Conservation (phyloP, 2,888 invertebrate species). For the Eustalomyia histrio region DNA sequence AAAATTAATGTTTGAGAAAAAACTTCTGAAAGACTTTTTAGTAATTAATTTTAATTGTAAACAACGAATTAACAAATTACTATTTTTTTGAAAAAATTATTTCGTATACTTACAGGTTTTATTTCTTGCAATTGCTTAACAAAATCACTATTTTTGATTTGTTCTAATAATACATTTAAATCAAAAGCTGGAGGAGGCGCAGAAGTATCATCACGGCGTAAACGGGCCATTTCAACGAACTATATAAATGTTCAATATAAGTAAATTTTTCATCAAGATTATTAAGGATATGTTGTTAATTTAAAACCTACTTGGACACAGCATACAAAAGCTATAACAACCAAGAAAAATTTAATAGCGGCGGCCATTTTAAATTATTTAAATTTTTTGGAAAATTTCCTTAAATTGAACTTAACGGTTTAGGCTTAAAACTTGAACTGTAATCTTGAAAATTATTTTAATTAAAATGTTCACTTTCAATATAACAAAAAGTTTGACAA, state of each 20-base stretch:
- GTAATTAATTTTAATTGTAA: too few relatives aligned
- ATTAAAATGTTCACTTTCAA: background rate
- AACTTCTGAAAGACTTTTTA: too few relatives aligned
- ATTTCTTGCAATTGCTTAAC: too few relatives aligned
- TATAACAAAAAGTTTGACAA: too few relatives aligned
- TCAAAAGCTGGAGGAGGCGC: background rate
- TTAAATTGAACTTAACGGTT: constrained; percentile 1
- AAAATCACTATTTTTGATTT: too few relatives aligned
- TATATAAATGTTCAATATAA: constrained; percentile 27
- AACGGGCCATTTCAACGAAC: constrained; percentile 65
- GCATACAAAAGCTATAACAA: constrained; percentile 58
- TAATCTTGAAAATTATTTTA: background rate
- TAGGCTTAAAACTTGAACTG: constrained; percentile 13
- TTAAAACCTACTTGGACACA: constrained; percentile 60
- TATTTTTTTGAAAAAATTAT: too few relatives aligned
- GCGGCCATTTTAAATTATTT: constrained; percentile 55
- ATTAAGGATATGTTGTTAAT: background rate
- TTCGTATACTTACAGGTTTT: too few relatives aligned
- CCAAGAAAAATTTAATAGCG: constrained; percentile 54
- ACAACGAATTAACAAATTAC: too few relatives aligned
- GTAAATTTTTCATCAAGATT: too few relatives aligned
- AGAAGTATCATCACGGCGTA: constrained; percentile 61
- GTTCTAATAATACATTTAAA: too few relatives aligned
- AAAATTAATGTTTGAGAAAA: too few relatives aligned
- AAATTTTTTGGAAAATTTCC: background rate